phyloP scores from a whole-genome alignment of 2,797 vertebrate genomes.

The Holocentrus rufus region DNA sequence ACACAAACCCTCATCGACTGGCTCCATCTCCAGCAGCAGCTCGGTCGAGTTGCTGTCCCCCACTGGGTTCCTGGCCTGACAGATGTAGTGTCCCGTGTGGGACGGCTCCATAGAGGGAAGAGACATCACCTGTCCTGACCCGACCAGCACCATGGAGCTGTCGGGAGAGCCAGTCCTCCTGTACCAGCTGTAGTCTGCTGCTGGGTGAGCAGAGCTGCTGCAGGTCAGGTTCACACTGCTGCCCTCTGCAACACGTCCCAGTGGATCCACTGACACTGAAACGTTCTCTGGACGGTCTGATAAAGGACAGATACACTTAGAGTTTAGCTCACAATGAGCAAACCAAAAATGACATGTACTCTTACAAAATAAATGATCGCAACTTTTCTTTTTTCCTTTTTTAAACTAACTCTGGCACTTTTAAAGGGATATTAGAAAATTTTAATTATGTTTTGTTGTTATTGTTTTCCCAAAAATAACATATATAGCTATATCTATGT shows the following conservation, averaged over 20 bases:
- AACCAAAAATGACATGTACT: not conserved
- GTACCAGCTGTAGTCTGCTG: slow-evolving; percentile 69
- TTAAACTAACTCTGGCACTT: too few relatives aligned
- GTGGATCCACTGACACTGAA: slow-evolving; percentile 40
- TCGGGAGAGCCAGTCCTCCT: not conserved
- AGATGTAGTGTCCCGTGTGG: slow-evolving; percentile 63
- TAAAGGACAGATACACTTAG: not conserved
- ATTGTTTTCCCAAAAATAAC: too few relatives aligned
- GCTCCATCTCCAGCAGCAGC: slow-evolving; percentile 37
- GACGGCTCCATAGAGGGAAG: slow-evolving; percentile 39
- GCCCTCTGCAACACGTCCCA: not conserved
- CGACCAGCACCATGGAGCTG: slow-evolving; percentile 42
- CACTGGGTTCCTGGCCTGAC: slow-evolving; percentile 49
- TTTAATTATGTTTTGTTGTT: too few relatives aligned
- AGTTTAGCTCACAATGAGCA: not conserved
- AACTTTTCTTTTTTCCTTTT: too few relatives aligned
- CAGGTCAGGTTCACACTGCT: slow-evolving; percentile 65
- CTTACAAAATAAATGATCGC: not conserved
- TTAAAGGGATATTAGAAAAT: too few relatives aligned
- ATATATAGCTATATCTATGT: too few relatives aligned
- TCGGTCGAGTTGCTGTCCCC: slow-evolving; percentile 55
- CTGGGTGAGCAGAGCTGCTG: slow-evolving; percentile 64
- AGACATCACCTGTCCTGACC: slow-evolving; percentile 56
- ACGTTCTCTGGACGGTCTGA: slow-evolving; percentile 63
- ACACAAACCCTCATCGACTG: not conserved